Conservation (phyloP, 2,797 vertebrate species). For the Hyperoplus lanceolatus region DNA sequence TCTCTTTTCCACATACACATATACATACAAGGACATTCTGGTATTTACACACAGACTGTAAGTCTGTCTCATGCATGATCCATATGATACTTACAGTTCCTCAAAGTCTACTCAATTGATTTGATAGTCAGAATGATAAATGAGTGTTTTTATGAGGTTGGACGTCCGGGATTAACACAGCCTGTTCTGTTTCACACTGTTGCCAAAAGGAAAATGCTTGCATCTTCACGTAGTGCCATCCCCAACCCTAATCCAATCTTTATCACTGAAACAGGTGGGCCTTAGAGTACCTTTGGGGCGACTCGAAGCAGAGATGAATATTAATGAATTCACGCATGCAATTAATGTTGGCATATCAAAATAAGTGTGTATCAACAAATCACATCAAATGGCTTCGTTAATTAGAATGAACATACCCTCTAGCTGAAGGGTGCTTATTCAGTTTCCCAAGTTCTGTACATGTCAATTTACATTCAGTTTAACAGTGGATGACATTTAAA, state of each 20-base stretch:
- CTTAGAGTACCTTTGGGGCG: constrained; percentile 44
- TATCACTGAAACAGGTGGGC: constrained; percentile 76
- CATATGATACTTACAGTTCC: constrained; percentile 19
- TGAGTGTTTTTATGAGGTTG: constrained; percentile 64
- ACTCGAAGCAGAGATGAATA: constrained; percentile 50
- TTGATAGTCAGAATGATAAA: constrained; percentile 73
- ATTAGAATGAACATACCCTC: constrained; percentile 5
- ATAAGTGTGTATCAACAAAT: constrained; percentile 48
- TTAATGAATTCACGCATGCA: constrained; percentile 69
- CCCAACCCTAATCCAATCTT: constrained; percentile 66
- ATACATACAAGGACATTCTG: background rate
- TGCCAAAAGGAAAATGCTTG: constrained; percentile 67
- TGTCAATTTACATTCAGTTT: constrained; percentile 9
- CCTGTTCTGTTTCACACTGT: constrained; percentile 70
- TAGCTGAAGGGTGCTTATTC: background rate
- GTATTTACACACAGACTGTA: background rate
- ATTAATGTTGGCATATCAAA: constrained; percentile 63
- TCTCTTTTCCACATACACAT: background rate
- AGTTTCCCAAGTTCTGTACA: background rate
- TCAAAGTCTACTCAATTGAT: constrained; percentile 21
- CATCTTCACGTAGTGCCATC: constrained; percentile 59
- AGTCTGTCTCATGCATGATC: background rate
- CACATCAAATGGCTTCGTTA: constrained; percentile 32
- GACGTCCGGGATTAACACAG: constrained; percentile 75
- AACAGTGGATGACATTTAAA: background rate